Conservation (phyloP, 92 coral and sea anemone species). For the Porites rus region DNA sequence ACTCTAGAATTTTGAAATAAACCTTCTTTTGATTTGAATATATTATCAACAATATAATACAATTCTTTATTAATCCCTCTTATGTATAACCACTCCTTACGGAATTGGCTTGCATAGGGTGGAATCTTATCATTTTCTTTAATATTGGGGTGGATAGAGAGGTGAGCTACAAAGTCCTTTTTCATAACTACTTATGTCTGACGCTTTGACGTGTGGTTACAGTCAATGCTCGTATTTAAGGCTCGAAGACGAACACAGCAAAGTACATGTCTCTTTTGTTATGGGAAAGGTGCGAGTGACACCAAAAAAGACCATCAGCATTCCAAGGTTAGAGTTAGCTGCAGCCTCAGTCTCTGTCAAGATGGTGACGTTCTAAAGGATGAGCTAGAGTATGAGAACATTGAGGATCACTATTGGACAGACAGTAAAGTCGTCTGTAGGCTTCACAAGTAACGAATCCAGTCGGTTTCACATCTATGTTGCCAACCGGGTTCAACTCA, state of each 20-base stretch:
- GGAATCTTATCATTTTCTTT: no score
- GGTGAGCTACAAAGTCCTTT: no score
- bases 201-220: conserved; percentile 66
- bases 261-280: conserved; percentile 56
- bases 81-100: no score
- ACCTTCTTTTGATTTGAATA: no score
- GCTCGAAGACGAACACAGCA: conserved; percentile 58
- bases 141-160: no score
- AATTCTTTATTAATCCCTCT: no score
- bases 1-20: no score
- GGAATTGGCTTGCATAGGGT: no score
- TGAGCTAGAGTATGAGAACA: no score
- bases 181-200: no score
- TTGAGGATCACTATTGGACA: conserved; percentile 59
- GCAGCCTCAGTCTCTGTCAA: conserved; percentile 67
- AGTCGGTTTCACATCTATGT: conserved; percentile 67
- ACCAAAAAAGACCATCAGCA: conserved; percentile 32
- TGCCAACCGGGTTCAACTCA: conserved; percentile 57
- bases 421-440: conserved; percentile 71
- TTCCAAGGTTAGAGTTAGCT: conserved; percentile 69
- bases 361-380: conserved; percentile 24
- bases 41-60: no score
- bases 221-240: conserved; percentile 71
- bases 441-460: conserved; percentile 68
- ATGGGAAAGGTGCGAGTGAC: conserved; percentile 68